Conservation (phyloP, 2,797 vertebrate species). For the Nannoperca obscura region DNA sequence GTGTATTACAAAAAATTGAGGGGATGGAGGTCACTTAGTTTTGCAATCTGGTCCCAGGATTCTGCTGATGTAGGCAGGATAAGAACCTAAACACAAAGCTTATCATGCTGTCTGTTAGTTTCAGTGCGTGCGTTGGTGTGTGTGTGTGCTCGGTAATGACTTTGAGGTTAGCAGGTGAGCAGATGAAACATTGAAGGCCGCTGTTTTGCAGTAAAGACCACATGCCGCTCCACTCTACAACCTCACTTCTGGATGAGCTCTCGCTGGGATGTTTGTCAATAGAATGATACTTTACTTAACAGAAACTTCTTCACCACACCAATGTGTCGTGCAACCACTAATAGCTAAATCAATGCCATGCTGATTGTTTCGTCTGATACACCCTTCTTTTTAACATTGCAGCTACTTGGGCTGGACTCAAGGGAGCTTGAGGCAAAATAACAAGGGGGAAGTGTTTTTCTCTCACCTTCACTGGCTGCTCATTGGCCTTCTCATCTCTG, state of each 20-base stretch:
- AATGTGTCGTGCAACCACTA: slow-evolving; percentile 8
- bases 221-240: slow-evolving; percentile 6
- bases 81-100: not conserved
- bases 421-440: not conserved
- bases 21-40: not conserved
- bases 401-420: not conserved
- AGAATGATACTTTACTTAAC: not conserved
- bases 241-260: not conserved
- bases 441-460: not conserved
- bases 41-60: not conserved
- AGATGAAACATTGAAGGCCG: not conserved
- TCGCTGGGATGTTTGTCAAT: not conserved
- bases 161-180: not conserved
- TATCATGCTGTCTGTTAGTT: not conserved
- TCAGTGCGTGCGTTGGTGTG: not conserved
- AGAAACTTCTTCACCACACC: not conserved
- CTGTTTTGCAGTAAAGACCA: slow-evolving; percentile 1
- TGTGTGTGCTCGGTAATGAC: not conserved
- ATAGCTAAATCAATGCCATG: not conserved
- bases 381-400: not conserved
- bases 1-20: slow-evolving; percentile 6
- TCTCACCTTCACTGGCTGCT: slow-evolving; percentile 14
- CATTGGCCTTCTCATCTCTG: slow-evolving; percentile 25
- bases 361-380: not conserved
- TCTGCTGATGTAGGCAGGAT: not conserved